Base-by-base conservation (phyloP, 2,888 invertebrate genomes). In the Arctia plantaginis region DNA sequence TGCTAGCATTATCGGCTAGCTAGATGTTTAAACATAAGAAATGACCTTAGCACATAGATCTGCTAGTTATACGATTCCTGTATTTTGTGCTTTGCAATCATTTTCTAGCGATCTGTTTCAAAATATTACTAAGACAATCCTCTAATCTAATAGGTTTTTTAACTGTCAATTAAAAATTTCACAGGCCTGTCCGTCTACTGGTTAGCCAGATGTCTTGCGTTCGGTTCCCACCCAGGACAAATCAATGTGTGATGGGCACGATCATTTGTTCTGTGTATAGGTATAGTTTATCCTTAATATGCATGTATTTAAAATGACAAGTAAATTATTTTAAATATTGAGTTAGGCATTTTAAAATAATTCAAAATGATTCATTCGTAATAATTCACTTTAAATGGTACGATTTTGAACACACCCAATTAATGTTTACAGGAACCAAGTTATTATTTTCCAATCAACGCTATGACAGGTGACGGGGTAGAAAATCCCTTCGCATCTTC, bases 1-100 rank as follows among this genome's bases (percentile, higher is more conserved):
- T 55, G 64, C 55, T 69, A 69, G 67, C 55, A 72, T 80, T 76
- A 75, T 71, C 65, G 13, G 12, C 7, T 62, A 47, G n/a, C 10
- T 55, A 62, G 27, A 69, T 66, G 13, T 75, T 72, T 67, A 55
- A 59, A 74, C 59, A 65, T 71, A 30, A 66, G 44, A n/a, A 51
- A 20, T 73, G 75, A 77, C 80, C 77, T 82, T 77, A 33, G 23
- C 35, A 35, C 64, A 66, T 67, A 44, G 69, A 68, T 66, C 18
- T 70, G 44, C 51, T 44, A 51, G 69, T 71, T 74, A 81, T 73
- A 75, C 55, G 30, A 73, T 64, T 66, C 66, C 35, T 70, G 35
- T 73, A 4, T 80, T 73, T 75, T 15, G 18, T 20, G 23, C 30
- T 33, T 68, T 68, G 66, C 41, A 64, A 59, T 15, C 3, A 44